Evolutionary conservation across 1,140 invertebrate species (phyloP).

Genomic region (Sipha flava): DNA sequence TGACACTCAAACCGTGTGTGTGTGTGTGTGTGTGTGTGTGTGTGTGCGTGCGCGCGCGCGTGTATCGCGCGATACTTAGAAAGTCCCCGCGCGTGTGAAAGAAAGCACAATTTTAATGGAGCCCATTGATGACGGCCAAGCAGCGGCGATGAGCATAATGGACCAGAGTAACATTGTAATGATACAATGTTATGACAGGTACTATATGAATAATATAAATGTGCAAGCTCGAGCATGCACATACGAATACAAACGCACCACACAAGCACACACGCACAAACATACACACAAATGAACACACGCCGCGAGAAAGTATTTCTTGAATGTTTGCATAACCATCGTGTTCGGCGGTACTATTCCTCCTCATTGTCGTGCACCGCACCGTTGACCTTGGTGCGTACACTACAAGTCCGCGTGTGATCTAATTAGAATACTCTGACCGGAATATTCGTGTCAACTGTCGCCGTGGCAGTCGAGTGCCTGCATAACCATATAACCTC

Average conservation of each 20-base stretch:
- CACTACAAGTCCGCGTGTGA: not conserved
- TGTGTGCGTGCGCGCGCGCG: too few species aligned
- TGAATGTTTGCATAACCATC: conserved; percentile 10
- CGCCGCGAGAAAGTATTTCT: conserved; percentile 3
- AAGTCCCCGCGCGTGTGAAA: too few species aligned
- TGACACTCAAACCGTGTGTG: too few species aligned
- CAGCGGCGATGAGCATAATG: too few species aligned
- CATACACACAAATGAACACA: not conserved
- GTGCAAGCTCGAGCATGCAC: too few species aligned
- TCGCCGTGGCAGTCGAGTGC: not conserved
- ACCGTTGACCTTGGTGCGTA: not conserved
- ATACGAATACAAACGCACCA: not conserved
- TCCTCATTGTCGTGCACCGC: not conserved
- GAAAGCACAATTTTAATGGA: too few species aligned
- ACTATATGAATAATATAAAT: too few species aligned
- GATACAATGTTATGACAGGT: too few species aligned
- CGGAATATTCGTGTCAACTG: conserved; percentile 10
- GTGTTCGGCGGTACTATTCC: not conserved
- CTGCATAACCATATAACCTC: not conserved
- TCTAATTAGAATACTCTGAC: conserved; percentile 13
- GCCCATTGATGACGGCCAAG: too few species aligned
- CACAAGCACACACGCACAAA: not conserved
- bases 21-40: too few species aligned
- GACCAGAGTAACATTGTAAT: too few species aligned
- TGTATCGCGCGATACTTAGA: too few species aligned